Base-by-base conservation (phyloP, 2,113 vertebrate species). In the Bubo bubo region DNA sequence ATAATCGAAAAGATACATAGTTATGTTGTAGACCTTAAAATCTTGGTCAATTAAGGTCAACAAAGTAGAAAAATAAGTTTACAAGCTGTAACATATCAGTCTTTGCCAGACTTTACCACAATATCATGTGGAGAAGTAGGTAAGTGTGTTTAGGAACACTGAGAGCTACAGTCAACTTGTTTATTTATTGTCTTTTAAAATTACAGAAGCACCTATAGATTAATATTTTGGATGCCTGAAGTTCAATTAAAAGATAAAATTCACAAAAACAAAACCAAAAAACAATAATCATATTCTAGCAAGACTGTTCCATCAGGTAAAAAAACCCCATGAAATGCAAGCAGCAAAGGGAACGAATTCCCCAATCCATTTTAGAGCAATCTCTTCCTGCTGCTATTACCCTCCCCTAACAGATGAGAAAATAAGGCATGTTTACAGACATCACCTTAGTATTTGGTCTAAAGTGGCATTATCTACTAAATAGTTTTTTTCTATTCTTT, bases 231-330 rank as follows among this genome's bases (percentile, higher is more conserved):
- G 10, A 79, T 60, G 18, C 5, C n/a, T 84, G 39, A 13, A 56
- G 4, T 4, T 76, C 43, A 64, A 47, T 67, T 72, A 52, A 68
- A 87, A 67, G 3, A 37, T 45, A 75, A 80, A 79, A 90, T 59
- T 53, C 7, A 24, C 9, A 34, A 32, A 74, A 68, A 2, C 1
- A 20, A 68, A 24, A 5, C 0, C 4, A 1, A 2, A n/a, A 41
- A 47, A 14, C 26, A 71, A 19, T n/a, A 74, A 28, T 19, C 4
- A 32, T 53, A 62, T 16, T 58, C 23, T 21, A 82, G 10, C 1
- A 86, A 58, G 43, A 34, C 3, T 66, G 1, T 71, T 86, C 10
- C 9, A 6, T 59, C 28, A 84, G 18, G 32, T 34, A 60, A 88
- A 27, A 63, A 4, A 90, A 77, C 12, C 39, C 5, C 2, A 41